phyloP scores from a whole-genome alignment of 2,797 vertebrate genomes.

The Anabacerthia variegaticeps region DNA sequence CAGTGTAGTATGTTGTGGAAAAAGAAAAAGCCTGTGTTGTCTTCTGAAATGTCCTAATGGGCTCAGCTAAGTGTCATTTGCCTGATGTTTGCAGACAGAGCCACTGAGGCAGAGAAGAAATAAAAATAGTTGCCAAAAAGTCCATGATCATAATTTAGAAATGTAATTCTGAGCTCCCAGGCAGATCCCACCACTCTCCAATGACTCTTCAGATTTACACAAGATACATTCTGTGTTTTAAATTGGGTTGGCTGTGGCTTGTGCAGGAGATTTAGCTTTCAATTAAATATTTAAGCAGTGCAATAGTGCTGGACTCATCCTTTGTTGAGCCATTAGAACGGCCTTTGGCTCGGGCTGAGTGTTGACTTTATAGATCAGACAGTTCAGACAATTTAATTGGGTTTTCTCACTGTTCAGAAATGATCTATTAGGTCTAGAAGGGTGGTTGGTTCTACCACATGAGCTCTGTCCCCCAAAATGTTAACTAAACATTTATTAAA shows the following conservation, averaged over 20 bases:
- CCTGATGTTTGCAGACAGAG: neutral
- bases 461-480: neutral
- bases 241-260: neutral
- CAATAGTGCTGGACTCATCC: neutral
- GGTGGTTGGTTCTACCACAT: neutral
- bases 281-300: neutral
- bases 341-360: neutral
- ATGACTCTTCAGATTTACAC: neutral
- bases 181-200: neutral
- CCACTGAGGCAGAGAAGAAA: neutral
- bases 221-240: neutral
- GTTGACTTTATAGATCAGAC: neutral
- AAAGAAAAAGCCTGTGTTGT: neutral
- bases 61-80: neutral
- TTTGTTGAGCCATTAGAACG: neutral
- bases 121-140: accelerated
- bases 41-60: neutral
- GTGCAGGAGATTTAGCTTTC: neutral
- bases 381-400: neutral
- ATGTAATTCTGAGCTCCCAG: neutral
- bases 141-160: neutral
- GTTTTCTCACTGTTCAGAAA: neutral
- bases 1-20: neutral
- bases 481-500: neutral
- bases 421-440: neutral